These are phyloP conservation scores for Chaetura pelagica DNA, from an alignment of 2,113 vertebrate species.

Conservation along the genomic window DNA sequence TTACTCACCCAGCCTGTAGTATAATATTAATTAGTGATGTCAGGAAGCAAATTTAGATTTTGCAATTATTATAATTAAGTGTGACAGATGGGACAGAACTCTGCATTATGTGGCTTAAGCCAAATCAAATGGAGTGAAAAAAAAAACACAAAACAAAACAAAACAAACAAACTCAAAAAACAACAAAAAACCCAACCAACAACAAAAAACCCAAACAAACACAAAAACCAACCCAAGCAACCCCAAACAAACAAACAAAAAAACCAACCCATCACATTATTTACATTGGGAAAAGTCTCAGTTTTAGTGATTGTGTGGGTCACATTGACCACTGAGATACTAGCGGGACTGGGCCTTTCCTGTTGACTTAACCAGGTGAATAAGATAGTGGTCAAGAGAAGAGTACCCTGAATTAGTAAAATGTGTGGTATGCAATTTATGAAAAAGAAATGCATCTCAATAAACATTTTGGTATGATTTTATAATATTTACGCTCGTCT, in stretches of 20 bases:
- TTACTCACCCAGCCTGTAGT: neutral
- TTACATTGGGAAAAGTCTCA: neutral
- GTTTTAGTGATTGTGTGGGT: neutral
- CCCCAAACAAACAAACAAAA: too few species aligned
- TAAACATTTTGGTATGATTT: neutral
- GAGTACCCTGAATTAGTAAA: neutral
- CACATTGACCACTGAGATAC: neutral
- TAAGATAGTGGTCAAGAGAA: neutral
- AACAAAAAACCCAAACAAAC: too few species aligned
- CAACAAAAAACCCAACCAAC: neutral
- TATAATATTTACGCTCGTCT: neutral
- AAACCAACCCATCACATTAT: neutral
- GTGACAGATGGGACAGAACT: constrained; percentile 19
- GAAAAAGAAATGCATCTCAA: neutral
- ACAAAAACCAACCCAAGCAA: too few species aligned
- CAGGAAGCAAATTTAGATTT: constrained; percentile 47
- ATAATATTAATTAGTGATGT: constrained; percentile 53
- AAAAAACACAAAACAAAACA: neutral
- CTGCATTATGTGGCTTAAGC: neutral
- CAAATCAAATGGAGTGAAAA: neutral
- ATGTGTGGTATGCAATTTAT: neutral
- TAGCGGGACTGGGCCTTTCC: neutral
- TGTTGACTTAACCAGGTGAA: neutral
- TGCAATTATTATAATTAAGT: constrained; percentile 28
- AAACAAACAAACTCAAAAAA: too few species aligned